Base-by-base conservation (phyloP, 2,797 vertebrate genomes). In the Neoniphon sammara region DNA sequence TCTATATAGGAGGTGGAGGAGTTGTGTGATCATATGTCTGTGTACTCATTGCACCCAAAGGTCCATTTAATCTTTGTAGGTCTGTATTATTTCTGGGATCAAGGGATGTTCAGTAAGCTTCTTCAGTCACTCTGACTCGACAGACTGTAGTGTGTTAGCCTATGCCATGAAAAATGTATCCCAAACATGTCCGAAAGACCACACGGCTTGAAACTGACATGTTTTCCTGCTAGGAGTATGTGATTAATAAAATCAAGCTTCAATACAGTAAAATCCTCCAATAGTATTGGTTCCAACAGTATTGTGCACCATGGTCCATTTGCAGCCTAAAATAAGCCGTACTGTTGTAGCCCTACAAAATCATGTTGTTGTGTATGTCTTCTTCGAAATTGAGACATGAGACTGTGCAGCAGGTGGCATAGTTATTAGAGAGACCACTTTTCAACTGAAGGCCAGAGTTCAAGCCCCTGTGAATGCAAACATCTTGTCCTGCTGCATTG, bases 361-460 rank as follows among this genome's bases (percentile, higher is more conserved):
- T 54, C 30, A 59, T 62, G 54, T 49, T 73, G 65, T 71, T 46
- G 55, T 81, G 77, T 36, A 71, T 61, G 31, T 39, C 49, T 57
- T 78, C 15, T 73, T 71, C 77, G 57, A 80, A 67, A 84, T 73
- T 62, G 25, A 55, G 47, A 65, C 21, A 2, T 80, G 54, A 74
- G 23, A 9, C 39, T 68, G 57, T 55, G 62, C 68, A 68, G 66
- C 53, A 62, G 34, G 15, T 55, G 65, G 57, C 50, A 18, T 66
- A 69, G 70, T 66, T 55, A 54, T 47, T 67, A 59, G 11, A 70
- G 30, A 30, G 15, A 34, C 17, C 15, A 10, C 30, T 17, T 17
- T 57, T 18, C 30, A 34, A 3, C 4, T 10, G 10, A 57, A 34
- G 55, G 55, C 30, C 2, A n/a, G 15, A 9, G 55, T 57, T 57